Base-by-base conservation (phyloP, 2,888 invertebrate species). In the Euproctis similis region DNA sequence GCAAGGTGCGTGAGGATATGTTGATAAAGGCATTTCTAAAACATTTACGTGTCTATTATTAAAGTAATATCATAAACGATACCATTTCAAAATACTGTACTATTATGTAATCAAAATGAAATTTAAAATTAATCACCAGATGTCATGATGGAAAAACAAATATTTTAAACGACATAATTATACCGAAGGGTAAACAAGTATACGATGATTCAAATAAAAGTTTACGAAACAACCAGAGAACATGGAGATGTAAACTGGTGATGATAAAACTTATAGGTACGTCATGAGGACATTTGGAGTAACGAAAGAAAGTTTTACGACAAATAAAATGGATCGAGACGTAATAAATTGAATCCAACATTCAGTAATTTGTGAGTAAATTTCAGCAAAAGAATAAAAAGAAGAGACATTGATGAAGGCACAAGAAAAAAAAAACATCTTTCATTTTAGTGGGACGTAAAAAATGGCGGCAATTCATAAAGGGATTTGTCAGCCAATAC, bases 401-500 rank as follows among this genome's bases (percentile, higher is more conserved):
- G n/a, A n/a, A n/a, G n/a, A n/a, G n/a, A n/a, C n/a, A n/a, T n/a
- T n/a, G n/a, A n/a, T n/a, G n/a, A n/a, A n/a, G n/a, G n/a, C n/a
- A n/a, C 12, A 19, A 12, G 8, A 11, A 12, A 8, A 19, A 10
- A 18, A 8, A 19, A 18, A 10, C n/a, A n/a, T 11, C 10, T 18
- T n/a, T n/a, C 11, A 62, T 59, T 63, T 58, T 49, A 39, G 41
- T 37, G n/a, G n/a, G n/a, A 40, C 42, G 49, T 57, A 69, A 72
- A 77, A 78, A 76, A 71, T 58, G 61, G 55, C 73, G 72, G 52
- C 67, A 63, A 64, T 63, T 44, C 59, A 56, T 58, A 71, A 73
- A 72, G 59, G 62, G 65, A 69, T 68, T 62, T 63, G 57, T 59
- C 64, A 75, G 70, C 70, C 74, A 75, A 78, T 77, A 73, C 67